A percentile compares a stretch with the other conserved stretches of the same genome.
Evolutionary conservation across 2,888 invertebrate genomes (phyloP).

Genomic region (Drosophila neutralis): DNA sequence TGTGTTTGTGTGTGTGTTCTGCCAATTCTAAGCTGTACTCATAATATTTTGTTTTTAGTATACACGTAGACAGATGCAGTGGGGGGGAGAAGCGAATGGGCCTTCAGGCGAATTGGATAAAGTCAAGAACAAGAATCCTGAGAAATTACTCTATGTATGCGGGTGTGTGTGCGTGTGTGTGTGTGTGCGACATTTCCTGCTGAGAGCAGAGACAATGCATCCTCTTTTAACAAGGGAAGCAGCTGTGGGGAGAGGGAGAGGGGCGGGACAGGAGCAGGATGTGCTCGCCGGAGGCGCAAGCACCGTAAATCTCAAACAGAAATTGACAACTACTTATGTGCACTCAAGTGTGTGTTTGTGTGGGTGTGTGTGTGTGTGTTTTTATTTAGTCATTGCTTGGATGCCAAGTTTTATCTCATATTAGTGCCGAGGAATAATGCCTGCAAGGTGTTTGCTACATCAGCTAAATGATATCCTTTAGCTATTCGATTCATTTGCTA

Average conservation of each 20-base stretch:
- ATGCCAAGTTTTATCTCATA: conserved; percentile 40
- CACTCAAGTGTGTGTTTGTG: conserved; percentile 46
- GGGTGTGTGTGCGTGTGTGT: conserved; percentile 3
- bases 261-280: conserved; percentile 33
- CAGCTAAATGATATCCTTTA: conserved; percentile 31
- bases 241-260: conserved; percentile 1
- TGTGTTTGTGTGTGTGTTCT: not conserved
- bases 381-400: conserved; percentile 17
- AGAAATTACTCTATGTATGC: conserved; percentile 8
- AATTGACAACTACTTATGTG: conserved; percentile 67
- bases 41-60: conserved; percentile 55
- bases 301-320: conserved; percentile 64
- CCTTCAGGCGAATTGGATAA: conserved; percentile 63
- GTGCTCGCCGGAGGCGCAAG: conserved; percentile 54
- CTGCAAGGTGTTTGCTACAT: conserved; percentile 57
- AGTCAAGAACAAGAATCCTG: conserved; percentile 35
- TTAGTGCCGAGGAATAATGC: conserved; percentile 52
- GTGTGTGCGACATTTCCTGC: conserved; percentile 33
- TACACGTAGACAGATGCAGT: conserved; percentile 15
- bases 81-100: conserved; percentile 37
- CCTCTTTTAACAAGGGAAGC: conserved; percentile 63
- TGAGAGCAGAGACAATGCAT: conserved; percentile 51
- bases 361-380: conserved; percentile 21
- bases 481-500: conserved; percentile 16
- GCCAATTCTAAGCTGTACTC: conserved; percentile 36